Percentiles rank a stretch among this genome's conserved stretches.
These are phyloP conservation scores for Podarcis muralis DNA, from an alignment of 2,113 vertebrate genomes.

Conservation along the genomic window DNA sequence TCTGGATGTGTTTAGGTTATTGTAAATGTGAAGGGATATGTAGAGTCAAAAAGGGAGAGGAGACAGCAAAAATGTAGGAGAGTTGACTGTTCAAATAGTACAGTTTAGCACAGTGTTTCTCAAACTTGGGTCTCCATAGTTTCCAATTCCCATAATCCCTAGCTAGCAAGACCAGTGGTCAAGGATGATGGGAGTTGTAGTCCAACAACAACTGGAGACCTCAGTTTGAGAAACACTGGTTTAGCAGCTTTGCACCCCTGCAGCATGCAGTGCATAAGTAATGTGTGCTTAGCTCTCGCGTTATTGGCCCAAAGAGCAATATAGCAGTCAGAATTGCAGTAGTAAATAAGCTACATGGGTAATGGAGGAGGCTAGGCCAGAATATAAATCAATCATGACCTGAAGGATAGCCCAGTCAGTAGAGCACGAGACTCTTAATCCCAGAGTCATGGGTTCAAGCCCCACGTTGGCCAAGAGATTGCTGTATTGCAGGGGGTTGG, in stretches of 20 bases:
- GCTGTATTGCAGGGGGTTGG: too few relatives aligned
- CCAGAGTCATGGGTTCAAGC: too few relatives aligned
- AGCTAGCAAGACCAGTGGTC: too few relatives aligned
- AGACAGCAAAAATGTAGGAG: not conserved
- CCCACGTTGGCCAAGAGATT: too few relatives aligned
- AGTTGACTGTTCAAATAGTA: not conserved
- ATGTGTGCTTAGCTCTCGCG: not conserved
- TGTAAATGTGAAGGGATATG: not conserved
- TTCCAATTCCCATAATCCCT: too few relatives aligned
- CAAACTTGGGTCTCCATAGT: too few relatives aligned
- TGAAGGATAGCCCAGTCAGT: too few relatives aligned
- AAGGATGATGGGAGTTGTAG: too few relatives aligned
- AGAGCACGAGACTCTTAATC: too few relatives aligned
- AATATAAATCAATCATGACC: not conserved
- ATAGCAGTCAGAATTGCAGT: not conserved
- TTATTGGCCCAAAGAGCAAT: not conserved
- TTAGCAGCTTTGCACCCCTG: too few relatives aligned
- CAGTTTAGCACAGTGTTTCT: not conserved
- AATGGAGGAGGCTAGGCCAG: not conserved
- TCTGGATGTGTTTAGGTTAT: not conserved
- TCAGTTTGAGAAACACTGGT: too few relatives aligned
- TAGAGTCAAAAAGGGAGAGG: not conserved
- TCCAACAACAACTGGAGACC: too few relatives aligned
- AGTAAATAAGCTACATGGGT: not conserved
- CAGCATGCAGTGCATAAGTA: not conserved